These are phyloP conservation scores for Heterodera carotae DNA, from an alignment of 1,140 invertebrate species.

Conservation along the genomic window DNA sequence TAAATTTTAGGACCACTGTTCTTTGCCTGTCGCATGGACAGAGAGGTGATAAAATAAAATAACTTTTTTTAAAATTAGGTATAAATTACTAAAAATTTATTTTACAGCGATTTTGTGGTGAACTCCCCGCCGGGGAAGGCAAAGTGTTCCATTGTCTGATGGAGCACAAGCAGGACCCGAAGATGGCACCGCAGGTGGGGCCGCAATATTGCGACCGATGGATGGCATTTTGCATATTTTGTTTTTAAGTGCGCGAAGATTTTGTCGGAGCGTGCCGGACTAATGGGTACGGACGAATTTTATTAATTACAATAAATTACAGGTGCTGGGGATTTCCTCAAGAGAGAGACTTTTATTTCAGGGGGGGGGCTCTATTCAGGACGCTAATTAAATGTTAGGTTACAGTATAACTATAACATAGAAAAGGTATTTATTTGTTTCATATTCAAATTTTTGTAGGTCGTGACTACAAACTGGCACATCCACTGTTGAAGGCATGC, in stretches of 20 bases:
- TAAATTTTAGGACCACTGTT: constrained; percentile 70
- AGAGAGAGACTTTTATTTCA: not conserved
- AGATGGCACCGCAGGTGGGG: constrained; percentile 70
- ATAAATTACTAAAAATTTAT: constrained; percentile 29
- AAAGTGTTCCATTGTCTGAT: constrained; percentile 89
- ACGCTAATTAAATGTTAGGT: not conserved
- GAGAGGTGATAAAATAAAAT: constrained; percentile 67
- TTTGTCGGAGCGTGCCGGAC: constrained; percentile 79
- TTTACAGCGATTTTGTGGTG: constrained; percentile 66
- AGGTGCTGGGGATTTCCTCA: no score
- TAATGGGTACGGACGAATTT: constrained; percentile 72
- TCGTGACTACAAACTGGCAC: constrained; percentile 87
- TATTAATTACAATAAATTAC: not conserved
- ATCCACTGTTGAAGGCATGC: constrained; percentile 83
- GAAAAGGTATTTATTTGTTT: not conserved
- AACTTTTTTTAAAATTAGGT: not conserved
- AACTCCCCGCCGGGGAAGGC: constrained; percentile 71
- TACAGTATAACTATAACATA: no score
- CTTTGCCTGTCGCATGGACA: constrained; percentile 83
- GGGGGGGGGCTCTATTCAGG: no score
- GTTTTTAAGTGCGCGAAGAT: constrained; percentile 77
- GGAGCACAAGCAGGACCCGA: constrained; percentile 78
- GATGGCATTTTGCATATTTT: not conserved
- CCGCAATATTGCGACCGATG: not conserved
- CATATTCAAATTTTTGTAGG: not conserved